Evolutionary conservation across 2,888 invertebrate species (phyloP).

Genomic region (Agapetus fuscipes): DNA sequence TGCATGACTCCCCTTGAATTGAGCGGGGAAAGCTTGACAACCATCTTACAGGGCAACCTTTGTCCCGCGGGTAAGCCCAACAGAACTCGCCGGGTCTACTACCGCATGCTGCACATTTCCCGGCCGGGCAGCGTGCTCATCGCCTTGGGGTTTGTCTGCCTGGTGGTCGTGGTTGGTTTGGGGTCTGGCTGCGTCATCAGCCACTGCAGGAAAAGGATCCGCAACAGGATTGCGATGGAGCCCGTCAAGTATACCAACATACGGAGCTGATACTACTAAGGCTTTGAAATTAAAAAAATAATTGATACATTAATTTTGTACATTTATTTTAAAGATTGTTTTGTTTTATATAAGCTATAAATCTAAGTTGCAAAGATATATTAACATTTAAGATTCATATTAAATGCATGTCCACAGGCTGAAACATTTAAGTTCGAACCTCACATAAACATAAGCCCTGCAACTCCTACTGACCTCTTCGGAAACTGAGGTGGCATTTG

Average conservation of each 20-base stretch:
- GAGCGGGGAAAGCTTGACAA: conserved; percentile 35
- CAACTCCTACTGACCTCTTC: no score
- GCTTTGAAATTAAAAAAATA: background rate
- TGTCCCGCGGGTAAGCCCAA: conserved; percentile 25
- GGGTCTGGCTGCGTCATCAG: conserved; percentile 29
- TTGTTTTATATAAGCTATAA: no score
- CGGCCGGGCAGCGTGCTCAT: conserved; percentile 31
- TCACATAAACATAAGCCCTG: no score
- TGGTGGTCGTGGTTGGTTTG: conserved; percentile 29
- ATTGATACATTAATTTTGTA: conserved; percentile 3
- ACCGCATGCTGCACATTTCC: background rate
- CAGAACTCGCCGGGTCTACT: background rate
- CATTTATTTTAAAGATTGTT: no score
- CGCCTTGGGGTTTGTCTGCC: conserved; percentile 28
- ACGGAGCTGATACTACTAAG: background rate
- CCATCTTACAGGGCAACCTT: conserved; percentile 35
- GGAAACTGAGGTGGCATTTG: no score
- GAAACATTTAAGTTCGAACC: no score
- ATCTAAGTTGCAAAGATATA: no score
- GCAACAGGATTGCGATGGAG: background rate
- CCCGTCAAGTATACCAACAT: conserved; percentile 7
- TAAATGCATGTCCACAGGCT: no score
- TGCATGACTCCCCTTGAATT: conserved; percentile 40
- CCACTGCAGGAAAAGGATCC: conserved; percentile 17
- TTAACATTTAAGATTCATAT: no score